These are phyloP conservation scores for Amaurobius ferox DNA, from an alignment of 2,888 invertebrate genomes.

Conservation along the genomic window DNA sequence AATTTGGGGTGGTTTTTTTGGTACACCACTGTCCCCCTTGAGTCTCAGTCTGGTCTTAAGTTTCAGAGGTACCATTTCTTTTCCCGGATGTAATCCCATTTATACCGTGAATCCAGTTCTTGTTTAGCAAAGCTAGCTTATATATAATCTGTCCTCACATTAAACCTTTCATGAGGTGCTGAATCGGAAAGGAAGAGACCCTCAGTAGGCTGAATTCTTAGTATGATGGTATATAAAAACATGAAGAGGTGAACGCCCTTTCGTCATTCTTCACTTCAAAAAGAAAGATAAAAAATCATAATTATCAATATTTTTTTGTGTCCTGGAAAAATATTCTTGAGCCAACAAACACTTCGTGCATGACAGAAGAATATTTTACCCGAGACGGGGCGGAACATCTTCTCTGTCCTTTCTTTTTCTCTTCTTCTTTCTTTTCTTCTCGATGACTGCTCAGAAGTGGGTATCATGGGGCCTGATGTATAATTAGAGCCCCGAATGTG, in stretches of 20 bases:
- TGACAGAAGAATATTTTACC: constrained; percentile 67
- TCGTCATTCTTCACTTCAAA: background rate
- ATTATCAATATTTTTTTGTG: background rate
- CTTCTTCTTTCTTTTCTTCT: constrained; percentile 54
- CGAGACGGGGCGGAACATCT: constrained; percentile 37
- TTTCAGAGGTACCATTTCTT: too few species aligned
- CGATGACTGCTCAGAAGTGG: constrained; percentile 45
- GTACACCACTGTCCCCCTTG: too few species aligned
- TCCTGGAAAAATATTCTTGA: constrained; percentile 16
- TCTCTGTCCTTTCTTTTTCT: constrained; percentile 16
- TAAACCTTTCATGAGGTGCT: too few species aligned
- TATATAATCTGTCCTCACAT: too few species aligned
- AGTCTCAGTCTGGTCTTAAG: too few species aligned
- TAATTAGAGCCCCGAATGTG: constrained; percentile 60
- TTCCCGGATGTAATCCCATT: too few species aligned
- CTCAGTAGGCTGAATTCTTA: too few species aligned
- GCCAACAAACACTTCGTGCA: constrained; percentile 46
- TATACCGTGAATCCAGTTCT: too few species aligned
- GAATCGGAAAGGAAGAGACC: too few species aligned
- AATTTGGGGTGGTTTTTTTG: too few species aligned
- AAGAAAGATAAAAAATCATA: background rate
- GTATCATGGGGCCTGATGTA: constrained; percentile 48
- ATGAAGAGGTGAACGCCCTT: background rate
- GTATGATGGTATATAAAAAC: constrained; percentile 4
- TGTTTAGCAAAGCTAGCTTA: too few species aligned